These are phyloP conservation scores for Polia nebulosa DNA, from an alignment of 2,888 invertebrate species.

Conservation along the genomic window DNA sequence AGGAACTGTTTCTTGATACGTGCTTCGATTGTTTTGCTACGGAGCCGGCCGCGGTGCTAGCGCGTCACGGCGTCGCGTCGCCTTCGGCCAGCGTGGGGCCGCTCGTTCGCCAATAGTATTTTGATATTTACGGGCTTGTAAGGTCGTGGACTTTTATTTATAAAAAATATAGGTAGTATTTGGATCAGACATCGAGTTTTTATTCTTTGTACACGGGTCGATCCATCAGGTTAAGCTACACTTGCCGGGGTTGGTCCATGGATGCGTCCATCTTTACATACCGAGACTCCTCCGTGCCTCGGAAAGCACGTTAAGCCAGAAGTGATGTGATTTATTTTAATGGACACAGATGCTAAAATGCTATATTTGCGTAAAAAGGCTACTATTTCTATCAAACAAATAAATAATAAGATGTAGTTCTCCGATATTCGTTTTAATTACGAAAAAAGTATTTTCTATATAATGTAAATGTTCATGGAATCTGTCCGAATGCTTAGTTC, in stretches of 20 bases:
- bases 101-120: slow-evolving; percentile 60
- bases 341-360: slow-evolving; percentile 4
- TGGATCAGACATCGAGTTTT: neutral
- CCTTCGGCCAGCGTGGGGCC: slow-evolving; percentile 45
- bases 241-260: too few relatives aligned
- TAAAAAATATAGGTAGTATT: neutral
- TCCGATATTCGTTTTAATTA: slow-evolving; percentile 2
- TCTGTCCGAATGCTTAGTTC: slow-evolving; percentile 8
- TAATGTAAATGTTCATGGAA: slow-evolving; percentile 9
- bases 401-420: neutral
- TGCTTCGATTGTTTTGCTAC: slow-evolving; percentile 92
- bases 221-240: too few relatives aligned
- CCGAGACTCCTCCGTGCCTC: too few relatives aligned
- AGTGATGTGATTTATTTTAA: slow-evolving; percentile 8
- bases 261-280: too few relatives aligned
- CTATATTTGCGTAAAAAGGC: slow-evolving; percentile 5
- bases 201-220: too few relatives aligned
- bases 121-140: slow-evolving; percentile 19
- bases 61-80: slow-evolving; percentile 72
- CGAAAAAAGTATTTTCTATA: slow-evolving; percentile 3
- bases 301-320: too few relatives aligned
- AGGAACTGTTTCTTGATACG: slow-evolving; percentile 97
- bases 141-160: slow-evolving; percentile 24
- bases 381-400: neutral
- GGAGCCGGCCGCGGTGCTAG: slow-evolving; percentile 88